phyloP scores from a whole-genome alignment of 2,797 vertebrate species.

The Chanos chanos region DNA sequence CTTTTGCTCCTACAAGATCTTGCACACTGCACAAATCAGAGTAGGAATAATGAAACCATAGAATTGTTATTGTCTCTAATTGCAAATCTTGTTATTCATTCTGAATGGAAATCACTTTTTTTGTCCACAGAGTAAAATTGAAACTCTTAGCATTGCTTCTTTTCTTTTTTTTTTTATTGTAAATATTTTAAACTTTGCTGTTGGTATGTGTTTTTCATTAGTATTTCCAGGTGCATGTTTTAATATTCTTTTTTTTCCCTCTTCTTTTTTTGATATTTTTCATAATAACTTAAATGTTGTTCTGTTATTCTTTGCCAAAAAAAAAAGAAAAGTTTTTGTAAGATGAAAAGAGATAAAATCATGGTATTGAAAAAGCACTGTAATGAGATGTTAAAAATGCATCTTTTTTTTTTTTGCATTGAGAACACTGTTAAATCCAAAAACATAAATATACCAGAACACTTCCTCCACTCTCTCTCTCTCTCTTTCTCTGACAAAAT shows the following conservation, averaged over 20 bases:
- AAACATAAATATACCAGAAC: constrained; percentile 29
- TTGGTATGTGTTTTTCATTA: background rate
- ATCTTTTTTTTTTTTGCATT: constrained; percentile 24
- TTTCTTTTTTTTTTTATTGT: background rate
- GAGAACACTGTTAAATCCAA: constrained; percentile 29
- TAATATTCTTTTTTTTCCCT: constrained; percentile 15
- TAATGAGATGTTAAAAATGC: constrained; percentile 18
- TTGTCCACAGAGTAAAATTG: constrained; percentile 5
- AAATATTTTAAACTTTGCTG: constrained; percentile 34
- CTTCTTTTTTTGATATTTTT: constrained; percentile 22
- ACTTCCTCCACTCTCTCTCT: constrained; percentile 16
- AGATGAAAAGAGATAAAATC: constrained; percentile 43
- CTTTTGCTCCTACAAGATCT: constrained; percentile 21
- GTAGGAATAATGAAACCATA: constrained; percentile 30
- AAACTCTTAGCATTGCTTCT: constrained; percentile 40
- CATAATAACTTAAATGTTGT: constrained; percentile 21
- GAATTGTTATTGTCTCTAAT: constrained; percentile 33
- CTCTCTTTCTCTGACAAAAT: background rate
- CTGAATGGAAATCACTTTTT: constrained; percentile 34
- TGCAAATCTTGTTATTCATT: constrained; percentile 23
- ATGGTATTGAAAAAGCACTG: constrained; percentile 51
- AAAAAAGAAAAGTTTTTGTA: constrained; percentile 25
- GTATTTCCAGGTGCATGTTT: constrained; percentile 42
- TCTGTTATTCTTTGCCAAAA: constrained; percentile 39
- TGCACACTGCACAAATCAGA: constrained; percentile 38